phyloP scores from a whole-genome alignment of 2,888 invertebrate genomes.

The Exocentrus adspersus region DNA sequence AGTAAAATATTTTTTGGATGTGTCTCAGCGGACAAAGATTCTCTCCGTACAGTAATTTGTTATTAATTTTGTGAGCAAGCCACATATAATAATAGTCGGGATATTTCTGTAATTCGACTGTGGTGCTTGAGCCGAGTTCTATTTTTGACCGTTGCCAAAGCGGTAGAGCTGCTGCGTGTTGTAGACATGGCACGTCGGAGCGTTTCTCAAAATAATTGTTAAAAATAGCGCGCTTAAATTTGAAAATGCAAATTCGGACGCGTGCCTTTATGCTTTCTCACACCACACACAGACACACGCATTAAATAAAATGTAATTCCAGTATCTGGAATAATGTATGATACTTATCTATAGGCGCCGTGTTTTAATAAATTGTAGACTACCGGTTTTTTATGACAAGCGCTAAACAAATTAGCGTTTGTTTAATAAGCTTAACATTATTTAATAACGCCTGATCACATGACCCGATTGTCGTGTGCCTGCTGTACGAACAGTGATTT shows the following conservation, averaged over 20 bases:
- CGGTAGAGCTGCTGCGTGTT: conserved; percentile 10
- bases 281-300: not conserved
- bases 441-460: conserved; percentile 14
- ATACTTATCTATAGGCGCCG: not conserved
- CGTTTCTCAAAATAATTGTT: conserved; percentile 25
- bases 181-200: conserved; percentile 11
- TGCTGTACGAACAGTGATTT: conserved; percentile 16
- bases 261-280: not conserved
- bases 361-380: too few relatives aligned
- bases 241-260: conserved; percentile 18
- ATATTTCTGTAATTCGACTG: conserved; percentile 1
- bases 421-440: not conserved
- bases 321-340: not conserved
- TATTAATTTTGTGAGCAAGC: not conserved
- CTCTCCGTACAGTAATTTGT: not conserved
- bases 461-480: conserved; percentile 20
- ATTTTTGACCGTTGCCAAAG: conserved; percentile 28
- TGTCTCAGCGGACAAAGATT: not conserved
- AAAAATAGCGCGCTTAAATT: conserved; percentile 31
- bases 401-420: conserved; percentile 6
- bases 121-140: conserved; percentile 15
- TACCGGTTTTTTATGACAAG: not conserved
- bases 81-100: conserved; percentile 2
- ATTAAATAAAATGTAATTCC: not conserved
- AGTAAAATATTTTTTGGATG: not conserved